Evolutionary conservation across 2,888 invertebrate genomes (phyloP).

Genomic region (Nesidiocoris tenuis): DNA sequence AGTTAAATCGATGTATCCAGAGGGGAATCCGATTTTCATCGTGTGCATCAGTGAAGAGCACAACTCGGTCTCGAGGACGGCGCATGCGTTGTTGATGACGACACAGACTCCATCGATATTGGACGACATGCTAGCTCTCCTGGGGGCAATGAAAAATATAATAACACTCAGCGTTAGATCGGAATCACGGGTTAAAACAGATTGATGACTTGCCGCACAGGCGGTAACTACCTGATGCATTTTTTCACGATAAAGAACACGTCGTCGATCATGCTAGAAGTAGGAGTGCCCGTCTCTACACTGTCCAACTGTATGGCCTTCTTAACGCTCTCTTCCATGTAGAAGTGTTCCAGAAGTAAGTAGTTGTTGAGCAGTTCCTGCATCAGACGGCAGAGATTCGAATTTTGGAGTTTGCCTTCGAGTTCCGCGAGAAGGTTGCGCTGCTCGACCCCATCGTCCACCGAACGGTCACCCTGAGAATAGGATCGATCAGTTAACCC

Average conservation of each 20-base stretch:
- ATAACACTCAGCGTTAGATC: too few relatives aligned
- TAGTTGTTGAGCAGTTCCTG: slow-evolving; percentile 85
- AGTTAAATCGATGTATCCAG: slow-evolving; percentile 72
- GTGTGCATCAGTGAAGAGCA: slow-evolving; percentile 70
- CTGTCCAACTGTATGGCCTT: slow-evolving; percentile 84
- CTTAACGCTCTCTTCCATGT: slow-evolving; percentile 89
- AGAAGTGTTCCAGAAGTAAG: slow-evolving; percentile 88
- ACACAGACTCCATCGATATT: slow-evolving; percentile 96
- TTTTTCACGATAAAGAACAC: slow-evolving; percentile 96
- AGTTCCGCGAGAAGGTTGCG: slow-evolving; percentile 57
- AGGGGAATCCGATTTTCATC: slow-evolving; percentile 76
- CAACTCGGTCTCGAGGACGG: slow-evolving; percentile 82
- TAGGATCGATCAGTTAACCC: too few relatives aligned
- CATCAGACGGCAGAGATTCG: slow-evolving; percentile 66
- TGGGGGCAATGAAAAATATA: slow-evolving; percentile 53
- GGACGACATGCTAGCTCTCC: slow-evolving; percentile 85
- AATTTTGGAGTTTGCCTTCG: slow-evolving; percentile 46
- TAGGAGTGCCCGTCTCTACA: slow-evolving; percentile 69
- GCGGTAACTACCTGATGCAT: slow-evolving; percentile 77
- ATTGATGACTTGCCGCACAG: too few relatives aligned
- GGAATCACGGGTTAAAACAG: too few relatives aligned
- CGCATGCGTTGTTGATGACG: slow-evolving; percentile 88
- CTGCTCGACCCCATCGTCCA: slow-evolving; percentile 51
- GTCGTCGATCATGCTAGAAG: slow-evolving; percentile 94
- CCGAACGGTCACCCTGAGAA: slow-evolving; percentile 24